A percentile compares a stretch with the other conserved stretches of the same genome.
phyloP scores from a whole-genome alignment of 2,797 vertebrate species.

The Hypotaenidia philippensis region DNA sequence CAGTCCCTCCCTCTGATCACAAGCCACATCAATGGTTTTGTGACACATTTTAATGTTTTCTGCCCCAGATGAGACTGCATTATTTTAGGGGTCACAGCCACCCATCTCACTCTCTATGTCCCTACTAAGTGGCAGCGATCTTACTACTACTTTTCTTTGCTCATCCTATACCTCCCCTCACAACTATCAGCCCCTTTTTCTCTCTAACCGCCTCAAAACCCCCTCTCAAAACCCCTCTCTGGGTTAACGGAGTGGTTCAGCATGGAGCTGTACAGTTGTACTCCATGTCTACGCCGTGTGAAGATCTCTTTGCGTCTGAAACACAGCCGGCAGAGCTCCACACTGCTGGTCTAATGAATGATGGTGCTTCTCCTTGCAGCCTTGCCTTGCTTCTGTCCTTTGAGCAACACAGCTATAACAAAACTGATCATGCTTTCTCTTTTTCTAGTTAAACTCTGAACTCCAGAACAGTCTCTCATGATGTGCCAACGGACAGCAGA shows the following conservation, averaged over 20 bases:
- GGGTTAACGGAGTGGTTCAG: not conserved
- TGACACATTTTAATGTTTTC: not conserved
- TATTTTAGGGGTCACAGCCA: not conserved
- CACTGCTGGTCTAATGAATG: not conserved
- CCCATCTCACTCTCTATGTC: not conserved
- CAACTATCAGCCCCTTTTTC: not conserved
- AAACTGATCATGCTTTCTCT: not conserved
- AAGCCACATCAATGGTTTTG: not conserved
- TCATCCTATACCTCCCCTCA: not conserved
- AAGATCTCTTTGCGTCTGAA: not conserved
- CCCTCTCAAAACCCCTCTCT: not conserved
- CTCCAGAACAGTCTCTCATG: not conserved
- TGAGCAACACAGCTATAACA: not conserved
- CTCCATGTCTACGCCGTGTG: fast-evolving
- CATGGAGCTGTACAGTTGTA: not conserved
- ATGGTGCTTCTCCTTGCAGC: not conserved
- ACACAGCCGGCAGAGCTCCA: not conserved
- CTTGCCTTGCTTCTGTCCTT: not conserved
- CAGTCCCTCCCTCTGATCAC: not conserved
- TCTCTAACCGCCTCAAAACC: not conserved
- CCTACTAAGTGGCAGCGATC: not conserved
- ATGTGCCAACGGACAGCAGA: not conserved
- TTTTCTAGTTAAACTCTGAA: not conserved
- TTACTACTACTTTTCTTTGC: not conserved
- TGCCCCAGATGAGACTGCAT: not conserved